Percentiles rank a stretch among this genome's conserved stretches.
These are phyloP conservation scores for Chelonus formosanus DNA, from an alignment of 2,888 invertebrate species.

Conservation along the genomic window DNA sequence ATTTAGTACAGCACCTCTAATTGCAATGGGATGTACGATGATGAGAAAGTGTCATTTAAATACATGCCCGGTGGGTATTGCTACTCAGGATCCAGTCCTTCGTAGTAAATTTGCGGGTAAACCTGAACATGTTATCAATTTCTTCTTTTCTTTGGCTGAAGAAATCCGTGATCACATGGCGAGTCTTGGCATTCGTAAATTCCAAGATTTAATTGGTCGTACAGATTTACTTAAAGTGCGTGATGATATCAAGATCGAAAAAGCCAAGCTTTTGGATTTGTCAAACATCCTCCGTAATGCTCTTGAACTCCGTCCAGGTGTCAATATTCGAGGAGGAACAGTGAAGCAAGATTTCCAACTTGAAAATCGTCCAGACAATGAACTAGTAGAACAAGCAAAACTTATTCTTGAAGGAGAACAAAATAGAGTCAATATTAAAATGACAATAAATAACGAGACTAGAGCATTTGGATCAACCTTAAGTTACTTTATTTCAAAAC, in stretches of 20 bases:
- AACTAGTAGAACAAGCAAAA: slow-evolving; percentile 76
- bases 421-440: slow-evolving; percentile 74
- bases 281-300: slow-evolving; percentile 89
- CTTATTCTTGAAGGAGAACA: slow-evolving; percentile 79
- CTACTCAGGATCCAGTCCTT: slow-evolving; percentile 96
- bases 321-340: slow-evolving; percentile 90
- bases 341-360: slow-evolving; percentile 85
- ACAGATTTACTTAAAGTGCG: slow-evolving; percentile 86
- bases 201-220: slow-evolving; percentile 92
- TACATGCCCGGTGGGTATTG: slow-evolving; percentile 98
- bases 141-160: slow-evolving; percentile 96
- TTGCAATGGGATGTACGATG: slow-evolving; percentile 99
- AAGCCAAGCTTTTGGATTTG: slow-evolving; percentile 87
- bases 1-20: slow-evolving; percentile 97
- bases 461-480: slow-evolving; percentile 93
- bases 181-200: slow-evolving; percentile 83
- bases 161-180: slow-evolving; percentile 95
- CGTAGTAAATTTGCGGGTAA: slow-evolving; percentile 97
- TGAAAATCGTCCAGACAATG: slow-evolving; percentile 83
- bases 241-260: slow-evolving; percentile 74
- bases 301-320: slow-evolving; percentile 86
- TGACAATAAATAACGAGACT: slow-evolving; percentile 89
- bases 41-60: slow-evolving; percentile 99
- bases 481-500: slow-evolving; percentile 94
- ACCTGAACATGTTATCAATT: slow-evolving; percentile 97